A percentile compares a stretch with the other conserved stretches of the same genome.
These are phyloP conservation scores for Crypturellus tataupa DNA, from an alignment of 2,797 vertebrate species.

Conservation along the genomic window DNA sequence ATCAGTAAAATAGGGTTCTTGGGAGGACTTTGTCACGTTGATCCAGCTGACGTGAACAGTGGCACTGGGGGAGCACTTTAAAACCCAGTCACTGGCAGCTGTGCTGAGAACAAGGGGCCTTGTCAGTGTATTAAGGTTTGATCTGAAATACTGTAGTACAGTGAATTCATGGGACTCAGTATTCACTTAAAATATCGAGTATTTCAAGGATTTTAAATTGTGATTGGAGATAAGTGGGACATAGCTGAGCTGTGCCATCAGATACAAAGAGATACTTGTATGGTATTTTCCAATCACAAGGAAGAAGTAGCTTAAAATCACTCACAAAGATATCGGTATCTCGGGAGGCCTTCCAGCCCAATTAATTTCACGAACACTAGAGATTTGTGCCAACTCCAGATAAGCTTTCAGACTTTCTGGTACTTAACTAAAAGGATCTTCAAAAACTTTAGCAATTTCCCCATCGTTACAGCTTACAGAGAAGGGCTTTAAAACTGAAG, in stretches of 20 bases:
- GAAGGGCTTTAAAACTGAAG: neutral
- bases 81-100: neutral
- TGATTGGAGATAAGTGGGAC: neutral
- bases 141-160: neutral
- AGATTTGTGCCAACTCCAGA: slow-evolving; percentile 23
- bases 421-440: slow-evolving; percentile 20
- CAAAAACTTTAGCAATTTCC: slow-evolving; percentile 7
- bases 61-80: neutral
- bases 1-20: fast-evolving
- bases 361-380: slow-evolving; percentile 25
- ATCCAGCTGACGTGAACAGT: neutral
- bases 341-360: slow-evolving; percentile 47
- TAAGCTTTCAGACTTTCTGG: slow-evolving; percentile 31
- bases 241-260: neutral
- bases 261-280: neutral
- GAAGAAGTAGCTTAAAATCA: slow-evolving; percentile 20
- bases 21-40: neutral
- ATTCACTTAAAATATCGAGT: neutral
- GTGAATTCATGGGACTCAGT: neutral
- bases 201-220: neutral
- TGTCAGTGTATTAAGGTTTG: neutral
- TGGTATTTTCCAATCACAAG: neutral
- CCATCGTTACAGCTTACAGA: neutral
- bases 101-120: neutral
- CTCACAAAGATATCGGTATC: slow-evolving; percentile 3